These are phyloP conservation scores for Augochlorella aurata DNA, from an alignment of 2,888 invertebrate genomes.

Conservation along the genomic window DNA sequence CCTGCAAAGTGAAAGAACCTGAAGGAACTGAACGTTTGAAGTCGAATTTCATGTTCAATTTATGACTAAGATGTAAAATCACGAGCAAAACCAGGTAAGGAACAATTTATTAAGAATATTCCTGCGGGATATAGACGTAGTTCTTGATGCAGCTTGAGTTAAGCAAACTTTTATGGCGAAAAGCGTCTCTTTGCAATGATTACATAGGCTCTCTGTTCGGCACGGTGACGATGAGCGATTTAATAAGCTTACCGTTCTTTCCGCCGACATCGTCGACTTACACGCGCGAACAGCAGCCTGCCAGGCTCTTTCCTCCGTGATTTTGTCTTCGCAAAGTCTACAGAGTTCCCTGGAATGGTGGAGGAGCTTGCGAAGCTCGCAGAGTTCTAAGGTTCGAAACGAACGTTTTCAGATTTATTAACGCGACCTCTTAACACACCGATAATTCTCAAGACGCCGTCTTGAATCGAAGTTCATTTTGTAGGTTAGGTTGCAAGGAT, in stretches of 20 bases:
- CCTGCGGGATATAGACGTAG: not conserved
- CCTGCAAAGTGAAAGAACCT: not conserved
- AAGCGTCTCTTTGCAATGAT: slow-evolving; percentile 14
- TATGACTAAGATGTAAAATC: not conserved
- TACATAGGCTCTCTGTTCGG: slow-evolving; percentile 20
- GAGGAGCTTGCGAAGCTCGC: not conserved
- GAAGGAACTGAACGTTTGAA: not conserved
- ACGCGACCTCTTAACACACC: not conserved
- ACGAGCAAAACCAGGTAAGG: not conserved
- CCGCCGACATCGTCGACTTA: slow-evolving; percentile 28
- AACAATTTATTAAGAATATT: not conserved
- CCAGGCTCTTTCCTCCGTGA: slow-evolving; percentile 11
- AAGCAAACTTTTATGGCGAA: slow-evolving; percentile 11
- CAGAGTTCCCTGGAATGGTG: not conserved
- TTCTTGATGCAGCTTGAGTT: not conserved
- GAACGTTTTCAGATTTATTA: not conserved
- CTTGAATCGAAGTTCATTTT: not conserved
- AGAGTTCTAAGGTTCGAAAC: not conserved
- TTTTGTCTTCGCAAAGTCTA: slow-evolving; percentile 28
- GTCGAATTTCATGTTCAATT: not conserved
- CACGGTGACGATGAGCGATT: slow-evolving; percentile 20
- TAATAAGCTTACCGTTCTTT: slow-evolving; percentile 39
- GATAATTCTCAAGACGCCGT: not conserved
- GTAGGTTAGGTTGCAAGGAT: not conserved
- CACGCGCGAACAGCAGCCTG: slow-evolving; percentile 27